Percentiles rank a stretch among this genome's conserved stretches.
phyloP scores from a whole-genome alignment of 2,888 invertebrate genomes.

The Metellina segmentata region DNA sequence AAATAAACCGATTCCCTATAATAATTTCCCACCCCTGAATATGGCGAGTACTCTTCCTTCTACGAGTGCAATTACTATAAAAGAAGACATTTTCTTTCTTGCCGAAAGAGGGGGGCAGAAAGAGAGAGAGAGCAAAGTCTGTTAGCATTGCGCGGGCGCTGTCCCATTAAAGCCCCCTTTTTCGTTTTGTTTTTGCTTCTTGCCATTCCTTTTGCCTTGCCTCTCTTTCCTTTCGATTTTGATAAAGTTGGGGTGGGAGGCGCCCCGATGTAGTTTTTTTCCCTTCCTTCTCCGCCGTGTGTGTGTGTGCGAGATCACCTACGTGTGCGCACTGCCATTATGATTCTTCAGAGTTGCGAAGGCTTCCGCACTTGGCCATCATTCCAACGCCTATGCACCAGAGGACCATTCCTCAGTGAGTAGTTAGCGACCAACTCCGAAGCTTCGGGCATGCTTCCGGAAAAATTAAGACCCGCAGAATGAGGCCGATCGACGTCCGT shows the following conservation, averaged over 20 bases:
- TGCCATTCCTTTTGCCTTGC: not conserved
- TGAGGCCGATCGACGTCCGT: too few species aligned
- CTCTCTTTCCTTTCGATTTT: conserved; percentile 64
- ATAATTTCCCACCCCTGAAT: conserved; percentile 40
- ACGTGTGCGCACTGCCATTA: conserved; percentile 75
- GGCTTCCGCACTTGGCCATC: conserved; percentile 75
- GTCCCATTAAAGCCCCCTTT: conserved; percentile 64
- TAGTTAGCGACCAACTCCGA: conserved; percentile 61
- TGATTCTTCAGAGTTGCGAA: conserved; percentile 73
- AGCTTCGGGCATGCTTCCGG: conserved; percentile 10
- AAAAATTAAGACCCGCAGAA: not conserved
- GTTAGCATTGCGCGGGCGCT: conserved; percentile 73
- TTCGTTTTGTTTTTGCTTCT: conserved; percentile 44
- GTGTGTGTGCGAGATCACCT: conserved; percentile 64
- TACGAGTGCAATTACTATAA: conserved; percentile 75
- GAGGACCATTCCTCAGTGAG: conserved; percentile 63
- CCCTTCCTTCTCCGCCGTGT: conserved; percentile 27
- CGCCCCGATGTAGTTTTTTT: conserved; percentile 52
- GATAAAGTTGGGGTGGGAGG: conserved; percentile 74
- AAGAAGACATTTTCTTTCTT: conserved; percentile 74
- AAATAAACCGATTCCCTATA: conserved; percentile 66
- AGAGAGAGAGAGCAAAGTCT: conserved; percentile 24
- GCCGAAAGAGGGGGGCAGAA: conserved; percentile 12
- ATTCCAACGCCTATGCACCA: conserved; percentile 64
- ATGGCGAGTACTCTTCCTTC: conserved; percentile 42